Base-by-base conservation (phyloP, 2,888 invertebrate species). In the Mythimna pallens region DNA sequence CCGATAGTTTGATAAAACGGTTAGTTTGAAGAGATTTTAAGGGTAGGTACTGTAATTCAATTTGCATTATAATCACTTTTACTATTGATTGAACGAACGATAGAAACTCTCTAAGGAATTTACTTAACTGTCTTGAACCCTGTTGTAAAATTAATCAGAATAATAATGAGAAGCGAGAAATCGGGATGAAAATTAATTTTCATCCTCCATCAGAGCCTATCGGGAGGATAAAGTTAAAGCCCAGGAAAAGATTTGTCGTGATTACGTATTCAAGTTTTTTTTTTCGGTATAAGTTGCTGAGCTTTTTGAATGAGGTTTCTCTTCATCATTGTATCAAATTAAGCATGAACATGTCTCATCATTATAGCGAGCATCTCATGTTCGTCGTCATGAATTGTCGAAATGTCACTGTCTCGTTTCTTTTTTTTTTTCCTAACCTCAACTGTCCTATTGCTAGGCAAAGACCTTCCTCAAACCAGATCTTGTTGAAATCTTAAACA, bases 121-220 rank as follows among this genome's bases (percentile, higher is more conserved):
- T 34, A 50, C 43, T 78, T 78, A 61, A 76, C 55, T 34, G 55
- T 78, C 61, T 73, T 61, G 40, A 55, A 52, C 12, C 34, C 34
- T n/a, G 64, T 36, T 40, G 55, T 57, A 62, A 76, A 72, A 79
- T 79, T 76, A 65, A 81, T 71, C 54, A 62, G 67, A 50, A 76
- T 72, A 58, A 65, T 65, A 77, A 64, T 55, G 58, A 62, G 50
- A n/a, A 50, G 50, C 57, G 34, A 54, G 65, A 30, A 62, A 54
- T 61, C 55, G 57, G 62, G 25, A 57, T 36, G n/a, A 14, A 50
- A 62, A 73, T 62, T 65, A 73, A 73, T 73, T 62, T 79, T 43
- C 50, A 25, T 47, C 17, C 12, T 73, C 25, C 25, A 34, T n/a
- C 50, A 20, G 34, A 47, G 22, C 5, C 17, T 30, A 36, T 47